phyloP scores from a whole-genome alignment of 2,888 invertebrate species.

The Agonopterix arenella region DNA sequence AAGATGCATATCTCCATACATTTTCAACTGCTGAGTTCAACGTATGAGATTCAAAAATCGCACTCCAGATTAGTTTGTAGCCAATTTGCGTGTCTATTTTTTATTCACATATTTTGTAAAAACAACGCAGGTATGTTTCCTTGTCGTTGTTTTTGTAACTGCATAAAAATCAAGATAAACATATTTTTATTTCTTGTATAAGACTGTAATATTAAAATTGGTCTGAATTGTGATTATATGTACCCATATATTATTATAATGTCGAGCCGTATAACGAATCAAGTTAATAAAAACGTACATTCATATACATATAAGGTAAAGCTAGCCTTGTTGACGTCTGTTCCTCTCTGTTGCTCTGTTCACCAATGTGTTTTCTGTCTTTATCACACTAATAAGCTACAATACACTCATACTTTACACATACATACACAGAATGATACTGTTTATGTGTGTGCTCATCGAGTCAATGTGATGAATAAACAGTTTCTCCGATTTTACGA shows the following conservation, averaged over 20 bases:
- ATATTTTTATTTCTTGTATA: neutral
- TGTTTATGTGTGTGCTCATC: conserved; percentile 30
- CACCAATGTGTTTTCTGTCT: conserved; percentile 39
- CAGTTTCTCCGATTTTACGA: conserved; percentile 74
- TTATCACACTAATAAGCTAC: conserved; percentile 65
- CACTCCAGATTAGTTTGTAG: too few species aligned
- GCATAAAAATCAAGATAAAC: neutral
- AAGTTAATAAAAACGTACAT: conserved; percentile 71
- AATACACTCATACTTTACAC: conserved; percentile 28
- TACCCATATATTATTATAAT: conserved; percentile 67
- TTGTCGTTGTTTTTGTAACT: too few species aligned
- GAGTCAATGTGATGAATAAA: conserved; percentile 71
- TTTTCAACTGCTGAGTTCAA: too few species aligned
- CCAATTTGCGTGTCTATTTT: too few species aligned
- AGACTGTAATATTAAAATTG: conserved; percentile 38
- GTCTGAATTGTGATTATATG: conserved; percentile 50
- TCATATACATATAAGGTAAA: conserved; percentile 69
- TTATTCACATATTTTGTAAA: too few species aligned
- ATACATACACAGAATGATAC: conserved; percentile 27
- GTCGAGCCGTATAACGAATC: conserved; percentile 66
- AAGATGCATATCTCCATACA: too few species aligned
- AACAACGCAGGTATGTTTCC: too few species aligned
- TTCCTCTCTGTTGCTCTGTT: conserved; percentile 50
- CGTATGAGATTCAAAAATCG: too few species aligned
- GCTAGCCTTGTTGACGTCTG: conserved; percentile 66